Percentiles rank a stretch among this genome's conserved stretches.
Conservation (phyloP, 2,797 vertebrate genomes). For the Etheostoma nigrum region DNA sequence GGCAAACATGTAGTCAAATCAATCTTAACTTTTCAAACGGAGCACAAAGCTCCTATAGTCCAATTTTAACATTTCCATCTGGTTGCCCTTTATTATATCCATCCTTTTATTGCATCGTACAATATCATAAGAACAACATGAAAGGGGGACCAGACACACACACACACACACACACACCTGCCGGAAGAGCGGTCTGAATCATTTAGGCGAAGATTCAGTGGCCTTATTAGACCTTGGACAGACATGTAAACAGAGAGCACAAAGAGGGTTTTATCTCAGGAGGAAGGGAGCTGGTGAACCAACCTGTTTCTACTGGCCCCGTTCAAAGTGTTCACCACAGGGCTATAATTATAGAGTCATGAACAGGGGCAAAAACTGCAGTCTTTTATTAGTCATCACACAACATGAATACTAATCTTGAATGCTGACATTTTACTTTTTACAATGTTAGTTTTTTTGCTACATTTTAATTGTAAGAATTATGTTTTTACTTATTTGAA, state of each 20-base stretch:
- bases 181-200: constrained; percentile 40
- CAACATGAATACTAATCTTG: not conserved
- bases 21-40: not conserved
- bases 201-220: constrained; percentile 30
- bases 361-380: not conserved
- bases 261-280: constrained; percentile 57
- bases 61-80: not conserved
- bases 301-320: constrained; percentile 43
- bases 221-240: constrained; percentile 38
- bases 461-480: not conserved
- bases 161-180: constrained; percentile 50
- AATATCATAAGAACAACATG: constrained; percentile 6
- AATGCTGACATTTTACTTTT: not conserved
- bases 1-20: not conserved
- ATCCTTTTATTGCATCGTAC: constrained; percentile 9
- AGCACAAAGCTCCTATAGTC: not conserved
- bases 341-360: constrained; percentile 11
- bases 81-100: not conserved
- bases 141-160: constrained; percentile 8
- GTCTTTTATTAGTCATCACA: not conserved
- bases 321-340: constrained; percentile 28
- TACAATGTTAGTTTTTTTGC: not conserved
- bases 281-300: constrained; percentile 31
- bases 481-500: no score
- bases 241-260: constrained; percentile 60